phyloP scores from a whole-genome alignment of 2,797 vertebrate genomes.

The Platalea minor region DNA sequence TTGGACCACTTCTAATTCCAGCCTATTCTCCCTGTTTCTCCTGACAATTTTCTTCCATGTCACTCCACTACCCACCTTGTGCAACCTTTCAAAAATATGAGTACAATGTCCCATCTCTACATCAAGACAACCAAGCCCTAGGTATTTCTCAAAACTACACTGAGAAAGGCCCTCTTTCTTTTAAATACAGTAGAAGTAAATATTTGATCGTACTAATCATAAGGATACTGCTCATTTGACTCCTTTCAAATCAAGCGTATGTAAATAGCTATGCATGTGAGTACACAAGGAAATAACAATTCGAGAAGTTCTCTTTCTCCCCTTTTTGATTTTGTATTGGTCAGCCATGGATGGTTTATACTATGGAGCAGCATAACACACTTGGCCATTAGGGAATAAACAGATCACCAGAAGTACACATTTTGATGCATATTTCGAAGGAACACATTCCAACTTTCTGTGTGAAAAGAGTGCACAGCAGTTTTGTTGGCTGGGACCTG shows the following conservation, averaged over 20 bases:
- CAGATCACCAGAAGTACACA: background rate
- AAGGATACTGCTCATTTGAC: slow-evolving; percentile 32
- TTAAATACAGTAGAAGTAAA: slow-evolving; percentile 34
- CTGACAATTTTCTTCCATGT: slow-evolving; percentile 11
- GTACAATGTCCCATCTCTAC: background rate
- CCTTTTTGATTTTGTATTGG: background rate
- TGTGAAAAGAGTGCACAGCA: slow-evolving; percentile 11
- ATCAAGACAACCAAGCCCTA: background rate
- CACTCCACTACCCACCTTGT: background rate
- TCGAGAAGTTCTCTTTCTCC: background rate
- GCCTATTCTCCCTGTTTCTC: background rate
- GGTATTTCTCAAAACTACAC: slow-evolving; percentile 29
- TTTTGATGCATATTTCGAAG: slow-evolving; percentile 14
- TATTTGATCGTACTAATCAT: slow-evolving; percentile 5
- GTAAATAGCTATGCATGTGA: slow-evolving; percentile 21
- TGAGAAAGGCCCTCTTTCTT: slow-evolving; percentile 47
- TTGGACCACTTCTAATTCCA: slow-evolving; percentile 6
- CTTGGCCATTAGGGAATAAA: background rate
- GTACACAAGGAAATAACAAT: slow-evolving; percentile 36
- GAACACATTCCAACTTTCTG: slow-evolving; percentile 23
- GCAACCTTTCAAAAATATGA: background rate
- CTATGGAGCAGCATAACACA: background rate
- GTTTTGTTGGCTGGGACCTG: slow-evolving; percentile 27
- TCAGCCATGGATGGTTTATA: slow-evolving; percentile 1
- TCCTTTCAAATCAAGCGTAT: slow-evolving; percentile 22